Percentiles rank a stretch among this genome's conserved stretches.
These are phyloP conservation scores for Bombus confusus DNA, from an alignment of 1,140 invertebrate species.

Conservation along the genomic window DNA sequence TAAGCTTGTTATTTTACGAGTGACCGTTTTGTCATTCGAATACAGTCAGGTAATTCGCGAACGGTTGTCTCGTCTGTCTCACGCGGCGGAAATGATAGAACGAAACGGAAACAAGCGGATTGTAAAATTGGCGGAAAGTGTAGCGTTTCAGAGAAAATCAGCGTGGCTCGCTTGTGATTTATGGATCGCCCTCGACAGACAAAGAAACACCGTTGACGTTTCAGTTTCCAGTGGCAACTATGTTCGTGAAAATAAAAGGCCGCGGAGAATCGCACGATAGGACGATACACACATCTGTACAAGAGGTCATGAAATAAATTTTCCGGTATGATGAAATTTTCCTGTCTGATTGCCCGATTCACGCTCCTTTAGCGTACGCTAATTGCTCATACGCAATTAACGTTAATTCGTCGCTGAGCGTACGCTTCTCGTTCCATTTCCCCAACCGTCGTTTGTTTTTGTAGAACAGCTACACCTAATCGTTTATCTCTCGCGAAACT, in stretches of 20 bases:
- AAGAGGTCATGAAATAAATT: neutral
- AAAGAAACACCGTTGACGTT: neutral
- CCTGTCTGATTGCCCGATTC: constrained; percentile 14
- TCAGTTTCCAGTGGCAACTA: neutral
- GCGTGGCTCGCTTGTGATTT: neutral
- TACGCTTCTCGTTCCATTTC: neutral
- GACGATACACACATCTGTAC: neutral
- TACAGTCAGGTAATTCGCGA: neutral
- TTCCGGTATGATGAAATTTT: neutral
- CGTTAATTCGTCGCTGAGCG: neutral
- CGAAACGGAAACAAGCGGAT: no score
- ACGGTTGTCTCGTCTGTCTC: no score
- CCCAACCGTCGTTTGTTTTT: no score
- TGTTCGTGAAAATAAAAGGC: neutral
- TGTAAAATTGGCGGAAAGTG: neutral
- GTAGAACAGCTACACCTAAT: no score
- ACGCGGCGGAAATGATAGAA: neutral
- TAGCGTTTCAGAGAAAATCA: neutral
- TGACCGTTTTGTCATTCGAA: neutral
- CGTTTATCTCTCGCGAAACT: neutral
- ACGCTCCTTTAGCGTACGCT: neutral
- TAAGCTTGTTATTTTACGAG: neutral
- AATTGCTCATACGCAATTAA: constrained; percentile 20
- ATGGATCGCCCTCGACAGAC: neutral
- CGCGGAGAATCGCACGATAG: neutral